phyloP scores from a whole-genome alignment of 2,113 vertebrate genomes.

The Dicaeum eximium region DNA sequence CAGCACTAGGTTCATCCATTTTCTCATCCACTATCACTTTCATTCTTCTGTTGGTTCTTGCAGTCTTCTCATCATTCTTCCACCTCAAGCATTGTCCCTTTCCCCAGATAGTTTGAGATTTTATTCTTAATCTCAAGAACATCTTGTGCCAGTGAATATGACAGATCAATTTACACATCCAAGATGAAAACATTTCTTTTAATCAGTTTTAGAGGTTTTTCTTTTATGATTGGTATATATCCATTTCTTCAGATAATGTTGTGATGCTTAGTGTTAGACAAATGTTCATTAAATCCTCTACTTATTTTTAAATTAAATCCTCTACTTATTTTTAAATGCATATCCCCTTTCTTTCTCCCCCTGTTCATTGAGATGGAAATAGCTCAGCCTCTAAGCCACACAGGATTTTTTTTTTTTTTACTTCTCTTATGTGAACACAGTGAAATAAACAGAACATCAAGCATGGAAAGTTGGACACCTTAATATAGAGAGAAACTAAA shows the following conservation, averaged over 20 bases:
- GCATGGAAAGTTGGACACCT: background rate
- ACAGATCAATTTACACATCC: background rate
- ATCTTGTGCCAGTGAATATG: background rate
- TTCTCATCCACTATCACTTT: background rate
- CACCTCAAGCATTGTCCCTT: background rate
- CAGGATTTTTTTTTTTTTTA: background rate
- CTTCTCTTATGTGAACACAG: background rate
- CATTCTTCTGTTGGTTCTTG: background rate
- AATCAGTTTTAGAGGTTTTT: background rate
- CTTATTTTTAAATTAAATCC: background rate
- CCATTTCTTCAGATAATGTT: background rate
- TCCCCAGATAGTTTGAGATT: background rate
- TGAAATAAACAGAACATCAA: background rate
- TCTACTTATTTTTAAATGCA: background rate
- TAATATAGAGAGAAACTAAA: conserved; percentile 5
- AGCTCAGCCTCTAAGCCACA: background rate
- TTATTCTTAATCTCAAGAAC: background rate
- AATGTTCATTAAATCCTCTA: background rate
- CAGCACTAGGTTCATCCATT: background rate
- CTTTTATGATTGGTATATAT: background rate
- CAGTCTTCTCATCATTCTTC: background rate
- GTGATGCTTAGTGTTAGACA: background rate
- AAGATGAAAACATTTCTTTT: background rate
- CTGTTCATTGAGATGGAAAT: background rate
- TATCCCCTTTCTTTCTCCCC: background rate